Percentiles rank a stretch among this genome's conserved stretches.
These are phyloP conservation scores for Paragorgia papillata DNA, from an alignment of 92 coral and sea anemone genomes.

Conservation along the genomic window DNA sequence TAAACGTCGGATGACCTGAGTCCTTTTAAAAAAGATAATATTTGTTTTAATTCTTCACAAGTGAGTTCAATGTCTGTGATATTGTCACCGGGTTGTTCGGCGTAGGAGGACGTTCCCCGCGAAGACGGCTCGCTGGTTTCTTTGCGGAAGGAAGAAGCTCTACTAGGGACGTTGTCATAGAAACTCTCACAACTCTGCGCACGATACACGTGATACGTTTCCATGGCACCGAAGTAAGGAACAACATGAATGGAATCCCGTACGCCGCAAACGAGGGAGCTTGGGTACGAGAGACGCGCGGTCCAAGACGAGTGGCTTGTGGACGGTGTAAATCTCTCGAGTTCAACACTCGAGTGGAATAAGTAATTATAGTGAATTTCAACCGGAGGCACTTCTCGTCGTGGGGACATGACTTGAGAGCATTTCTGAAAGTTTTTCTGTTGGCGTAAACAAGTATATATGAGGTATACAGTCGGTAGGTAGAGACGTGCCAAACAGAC, in stretches of 20 bases:
- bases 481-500: conserved; percentile 1
- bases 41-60: conserved; percentile 23
- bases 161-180: conserved; percentile 29
- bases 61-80: conserved; percentile 1
- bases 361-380: neutral
- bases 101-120: neutral
- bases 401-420: neutral
- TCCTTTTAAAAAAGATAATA: conserved; percentile 2
- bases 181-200: conserved; percentile 10
- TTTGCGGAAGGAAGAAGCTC: neutral
- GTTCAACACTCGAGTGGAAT: neutral
- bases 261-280: neutral
- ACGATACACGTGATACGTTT: neutral
- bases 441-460: conserved; percentile 6
- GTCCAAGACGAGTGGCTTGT: neutral
- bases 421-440: conserved; percentile 11
- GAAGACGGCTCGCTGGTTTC: neutral
- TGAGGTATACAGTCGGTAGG: conserved; percentile 9
- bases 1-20: conserved; percentile 20
- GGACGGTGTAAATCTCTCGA: neutral
- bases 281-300: neutral
- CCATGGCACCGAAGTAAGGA: neutral
- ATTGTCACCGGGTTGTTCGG: neutral
- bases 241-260: conserved; percentile 11
- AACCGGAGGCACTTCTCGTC: neutral